Evolutionary conservation across 2,797 vertebrate genomes (phyloP).

Genomic region (Micromesistius poutassou): DNA sequence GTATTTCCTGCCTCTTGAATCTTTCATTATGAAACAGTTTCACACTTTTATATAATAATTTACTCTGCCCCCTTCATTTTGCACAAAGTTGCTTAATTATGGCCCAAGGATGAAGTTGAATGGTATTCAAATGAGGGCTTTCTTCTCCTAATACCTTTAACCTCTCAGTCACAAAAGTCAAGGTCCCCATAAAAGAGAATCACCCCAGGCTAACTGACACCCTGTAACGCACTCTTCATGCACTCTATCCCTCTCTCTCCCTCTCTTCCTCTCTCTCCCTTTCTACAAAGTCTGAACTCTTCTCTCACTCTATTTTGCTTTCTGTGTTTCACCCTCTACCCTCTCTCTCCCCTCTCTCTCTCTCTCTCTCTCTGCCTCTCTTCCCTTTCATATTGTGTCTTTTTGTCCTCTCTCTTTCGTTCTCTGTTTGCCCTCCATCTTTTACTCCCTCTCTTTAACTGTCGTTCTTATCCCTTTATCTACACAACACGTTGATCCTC

Average conservation of each 20-base stretch:
- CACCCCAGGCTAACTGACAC: conserved; percentile 15
- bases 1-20: too few species aligned
- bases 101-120: conserved; percentile 15
- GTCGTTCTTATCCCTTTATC: neutral
- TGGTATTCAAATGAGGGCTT: conserved; percentile 31
- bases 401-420: too few species aligned
- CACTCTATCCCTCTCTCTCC: neutral
- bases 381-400: too few species aligned
- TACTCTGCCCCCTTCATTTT: neutral
- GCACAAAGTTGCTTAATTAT: conserved; percentile 30
- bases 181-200: conserved; percentile 22
- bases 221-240: conserved; percentile 24
- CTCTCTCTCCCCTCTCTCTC: too few species aligned
- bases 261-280: neutral
- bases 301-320: too few species aligned
- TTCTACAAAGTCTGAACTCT: too few species aligned
- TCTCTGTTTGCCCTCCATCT: too few species aligned
- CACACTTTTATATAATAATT: neutral
- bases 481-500: too few species aligned
- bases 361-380: too few species aligned
- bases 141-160: conserved; percentile 28
- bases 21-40: conserved; percentile 18
- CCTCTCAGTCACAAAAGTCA: conserved; percentile 25
- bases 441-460: neutral
- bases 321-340: too few species aligned